Evolutionary conservation across 2,113 vertebrate genomes (phyloP).

Genomic region (Bombycilla garrulus): DNA sequence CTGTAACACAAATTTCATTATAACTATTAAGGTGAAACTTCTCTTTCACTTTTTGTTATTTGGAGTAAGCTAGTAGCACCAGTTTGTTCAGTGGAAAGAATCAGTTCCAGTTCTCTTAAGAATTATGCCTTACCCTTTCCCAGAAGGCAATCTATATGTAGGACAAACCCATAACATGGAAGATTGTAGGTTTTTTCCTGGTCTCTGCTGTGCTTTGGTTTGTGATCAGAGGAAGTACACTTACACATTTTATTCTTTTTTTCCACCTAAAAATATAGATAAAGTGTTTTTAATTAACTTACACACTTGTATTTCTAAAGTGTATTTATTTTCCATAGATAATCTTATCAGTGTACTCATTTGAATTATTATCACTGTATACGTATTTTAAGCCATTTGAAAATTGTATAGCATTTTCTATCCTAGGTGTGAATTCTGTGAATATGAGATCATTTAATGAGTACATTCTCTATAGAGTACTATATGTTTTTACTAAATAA

Average conservation of each 20-base stretch:
- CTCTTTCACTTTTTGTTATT: neutral
- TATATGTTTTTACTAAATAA: neutral
- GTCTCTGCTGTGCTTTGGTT: neutral
- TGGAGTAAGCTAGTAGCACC: neutral
- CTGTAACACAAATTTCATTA: neutral
- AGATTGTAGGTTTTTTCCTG: neutral
- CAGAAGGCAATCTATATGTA: neutral
- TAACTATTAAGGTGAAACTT: neutral
- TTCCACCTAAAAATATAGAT: neutral
- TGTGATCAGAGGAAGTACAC: neutral
- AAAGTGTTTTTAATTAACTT: neutral
- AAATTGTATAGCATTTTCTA: neutral
- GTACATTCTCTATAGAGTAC: neutral
- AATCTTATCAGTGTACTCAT: neutral
- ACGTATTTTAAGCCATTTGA: neutral
- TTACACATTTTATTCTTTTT: neutral
- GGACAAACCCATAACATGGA: neutral
- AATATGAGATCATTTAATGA: neutral
- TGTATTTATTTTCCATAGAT: neutral
- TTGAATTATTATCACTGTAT: neutral
- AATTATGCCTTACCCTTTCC: neutral
- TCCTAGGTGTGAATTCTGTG: neutral
- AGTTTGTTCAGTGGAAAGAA: neutral
- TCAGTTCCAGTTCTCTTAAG: neutral
- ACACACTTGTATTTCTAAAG: neutral